These are phyloP conservation scores for Homalodisca vitripennis DNA, from an alignment of 1,140 invertebrate genomes.

Conservation along the genomic window DNA sequence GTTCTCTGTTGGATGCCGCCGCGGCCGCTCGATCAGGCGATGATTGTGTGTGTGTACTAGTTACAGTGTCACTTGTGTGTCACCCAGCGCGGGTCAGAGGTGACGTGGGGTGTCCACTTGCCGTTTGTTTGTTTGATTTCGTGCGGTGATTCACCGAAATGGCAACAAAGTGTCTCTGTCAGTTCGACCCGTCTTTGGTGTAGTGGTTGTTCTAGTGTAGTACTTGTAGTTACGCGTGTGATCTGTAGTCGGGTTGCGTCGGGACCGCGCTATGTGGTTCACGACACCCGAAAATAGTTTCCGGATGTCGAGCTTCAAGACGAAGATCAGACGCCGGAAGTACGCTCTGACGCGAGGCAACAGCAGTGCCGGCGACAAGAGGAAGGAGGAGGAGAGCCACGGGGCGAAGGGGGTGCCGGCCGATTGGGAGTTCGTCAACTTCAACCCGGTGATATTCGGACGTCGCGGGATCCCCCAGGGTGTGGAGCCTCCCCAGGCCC, in stretches of 20 bases:
- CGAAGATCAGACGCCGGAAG: constrained; percentile 47
- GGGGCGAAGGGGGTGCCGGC: constrained; percentile 30
- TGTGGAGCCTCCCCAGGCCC: constrained; percentile 25
- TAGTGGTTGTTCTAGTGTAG: no score
- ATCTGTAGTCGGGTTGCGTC: constrained; percentile 1
- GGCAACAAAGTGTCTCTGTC: no score
- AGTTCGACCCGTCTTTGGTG: no score
- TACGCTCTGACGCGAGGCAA: constrained; percentile 42
- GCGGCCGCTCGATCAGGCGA: neutral
- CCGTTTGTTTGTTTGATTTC: no score
- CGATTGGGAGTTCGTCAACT: constrained; percentile 51
- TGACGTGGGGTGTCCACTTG: no score
- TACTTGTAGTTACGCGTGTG: neutral
- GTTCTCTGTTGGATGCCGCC: constrained; percentile 19
- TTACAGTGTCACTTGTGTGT: neutral
- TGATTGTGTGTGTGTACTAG: neutral
- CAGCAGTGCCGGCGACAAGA: constrained; percentile 21
- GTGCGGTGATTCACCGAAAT: no score
- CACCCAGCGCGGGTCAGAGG: no score
- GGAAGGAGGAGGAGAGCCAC: constrained; percentile 17
- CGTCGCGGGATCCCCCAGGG: constrained; percentile 31
- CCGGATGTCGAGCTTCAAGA: constrained; percentile 50
- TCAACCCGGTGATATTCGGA: constrained; percentile 46
- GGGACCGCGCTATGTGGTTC: constrained; percentile 45
- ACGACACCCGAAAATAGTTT: constrained; percentile 41